Percentiles rank a stretch among this genome's conserved stretches.
Conservation (phyloP, 2,888 invertebrate genomes). For the Hirtodrosophila duncani region DNA sequence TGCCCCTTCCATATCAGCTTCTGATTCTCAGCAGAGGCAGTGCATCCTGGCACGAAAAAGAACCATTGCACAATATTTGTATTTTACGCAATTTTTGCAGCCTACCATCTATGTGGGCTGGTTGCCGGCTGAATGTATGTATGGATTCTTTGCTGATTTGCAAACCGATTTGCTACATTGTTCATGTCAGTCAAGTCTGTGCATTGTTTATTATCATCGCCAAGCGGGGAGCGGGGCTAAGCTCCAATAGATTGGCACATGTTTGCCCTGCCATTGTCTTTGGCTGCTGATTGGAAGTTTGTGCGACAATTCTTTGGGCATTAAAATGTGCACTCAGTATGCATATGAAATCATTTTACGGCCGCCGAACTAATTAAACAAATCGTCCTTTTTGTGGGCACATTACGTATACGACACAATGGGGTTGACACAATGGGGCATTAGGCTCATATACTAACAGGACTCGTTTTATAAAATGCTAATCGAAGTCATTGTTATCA, state of each 20-base stretch:
- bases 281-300: conserved; percentile 51
- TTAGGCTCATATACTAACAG: too few species aligned
- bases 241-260: conserved; percentile 26
- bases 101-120: conserved; percentile 37
- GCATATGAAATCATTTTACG: conserved; percentile 27
- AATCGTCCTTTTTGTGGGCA: conserved; percentile 26
- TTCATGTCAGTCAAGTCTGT: conserved; percentile 66
- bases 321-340: conserved; percentile 40
- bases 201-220: conserved; percentile 59
- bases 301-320: conserved; percentile 67
- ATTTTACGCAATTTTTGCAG: conserved; percentile 73
- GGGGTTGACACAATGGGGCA: too few species aligned
- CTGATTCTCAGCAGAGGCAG: conserved; percentile 32
- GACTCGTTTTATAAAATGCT: too few species aligned
- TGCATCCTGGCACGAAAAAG: conserved; percentile 55
- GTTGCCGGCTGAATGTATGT: conserved; percentile 37
- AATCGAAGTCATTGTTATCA: too few species aligned
- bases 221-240: conserved; percentile 16
- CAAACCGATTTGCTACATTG: conserved; percentile 68
- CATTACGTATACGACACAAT: too few species aligned
- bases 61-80: conserved; percentile 65
- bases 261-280: conserved; percentile 54
- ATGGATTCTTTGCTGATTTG: conserved; percentile 50
- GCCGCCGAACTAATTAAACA: conserved; percentile 45
- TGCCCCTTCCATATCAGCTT: conserved; percentile 13